Evolutionary conservation across 2,797 vertebrate genomes (phyloP), one percentile per base, ranked within the genome.

Genomic region (Loriculus beryllinus): DNA sequence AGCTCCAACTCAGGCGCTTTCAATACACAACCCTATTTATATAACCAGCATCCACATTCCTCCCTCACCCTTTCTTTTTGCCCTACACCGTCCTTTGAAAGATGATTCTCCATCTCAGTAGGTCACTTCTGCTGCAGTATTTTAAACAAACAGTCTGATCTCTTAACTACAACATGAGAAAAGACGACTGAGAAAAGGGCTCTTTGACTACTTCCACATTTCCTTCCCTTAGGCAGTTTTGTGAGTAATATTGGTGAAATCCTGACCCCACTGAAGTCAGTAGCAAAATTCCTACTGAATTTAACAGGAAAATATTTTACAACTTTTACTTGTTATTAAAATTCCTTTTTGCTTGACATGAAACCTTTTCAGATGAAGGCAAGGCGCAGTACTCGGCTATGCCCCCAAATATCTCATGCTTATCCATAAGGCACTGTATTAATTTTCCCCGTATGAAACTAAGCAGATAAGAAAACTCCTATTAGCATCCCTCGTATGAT

Each of bases 231-330:
- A 60, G 74, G 90, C 35, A 0, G n/a, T 85, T 93, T 74, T 65
- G 74, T 4, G 0, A 88, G 49, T 33, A 67, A 57, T 74, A 69
- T 11, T 47, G 75, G 77, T 35, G 70, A 97, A 96, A 96, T 76
- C 72, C 63, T 64, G 87, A 79, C 70, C 79, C 56, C 29, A 20
- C 0, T 64, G 67, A 84, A 90, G 80, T 68, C 2, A 0, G 88
- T 77, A 93, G 86, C 88, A 90, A 43, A 93, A 93, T 59, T 96
- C 79, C 82, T 69, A 87, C 77, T 39, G 79, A 92, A 82, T 74
- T 96, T 82, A 86, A 77, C 51, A 52, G 40, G 77, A 40, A 37
- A 52, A 60, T 86, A 95, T 93, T 92, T 91, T 57, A 78, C 28
- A 85, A 91, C 89, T 91, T 92, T 92, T 68, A 31, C 14, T 90